Evolutionary conservation across 2,797 vertebrate species (phyloP), one percentile per base, ranked within the genome.

Genomic region (Acomys russatus): DNA sequence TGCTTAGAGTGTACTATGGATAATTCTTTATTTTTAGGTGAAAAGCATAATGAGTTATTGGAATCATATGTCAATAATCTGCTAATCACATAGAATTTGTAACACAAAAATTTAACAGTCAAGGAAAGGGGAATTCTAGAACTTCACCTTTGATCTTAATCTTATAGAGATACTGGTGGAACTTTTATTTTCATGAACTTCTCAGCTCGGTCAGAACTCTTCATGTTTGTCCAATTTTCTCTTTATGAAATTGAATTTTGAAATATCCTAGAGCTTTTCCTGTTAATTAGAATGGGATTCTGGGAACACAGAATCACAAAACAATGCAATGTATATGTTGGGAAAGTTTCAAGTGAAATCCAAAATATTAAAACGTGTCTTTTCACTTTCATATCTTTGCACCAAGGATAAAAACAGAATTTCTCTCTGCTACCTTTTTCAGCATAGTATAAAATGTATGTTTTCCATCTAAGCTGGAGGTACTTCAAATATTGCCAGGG

Each of bases 221-320:
- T 61, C 5, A 23, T 63, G 35, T 51, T 82, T 83, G 10, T 92
- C 14, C 12, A 91, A 3, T 83, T 76, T 38, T 88, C 2, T 77
- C 35, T 96, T 38, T 93, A n/a, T 66, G 44, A 91, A 94, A 59
- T 38, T 82, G 9, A 93, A 80, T 86, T 96, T 95, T 64, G 79
- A 71, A 54, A 35, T 83, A 85, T 83, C 22, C 54, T 25, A 59
- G 73, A 95, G 73, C 28, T 79, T 90, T 93, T 22, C 33, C 49
- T 96, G 63, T n/a, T 92, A 95, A 93, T 88, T 97, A 56, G 20
- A 94, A 18, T 77, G 68, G 44, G 61, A 70, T 96, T 15, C 61
- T 51, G 71, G 66, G 76, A 91, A 18, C 33, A 64, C 28, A 61
- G 30, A 91, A 64, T 90, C 66, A 84, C 59, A 68, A 73, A 94